Percentiles rank a stretch among this genome's conserved stretches.
Evolutionary conservation across 2,888 invertebrate genomes (phyloP).

Genomic region (Mimas tiliae): DNA sequence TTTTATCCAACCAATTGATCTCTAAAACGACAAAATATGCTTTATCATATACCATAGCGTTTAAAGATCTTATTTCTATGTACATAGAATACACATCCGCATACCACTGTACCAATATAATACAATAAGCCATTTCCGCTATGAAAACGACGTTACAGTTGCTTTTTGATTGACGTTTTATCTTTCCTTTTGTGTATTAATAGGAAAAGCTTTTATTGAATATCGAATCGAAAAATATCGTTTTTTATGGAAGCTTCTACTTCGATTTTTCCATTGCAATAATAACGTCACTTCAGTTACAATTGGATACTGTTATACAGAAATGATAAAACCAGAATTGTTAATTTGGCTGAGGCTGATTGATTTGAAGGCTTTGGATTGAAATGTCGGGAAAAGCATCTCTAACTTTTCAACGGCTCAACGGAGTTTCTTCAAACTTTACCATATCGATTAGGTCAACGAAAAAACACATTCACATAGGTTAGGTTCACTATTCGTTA

Average conservation of each 20-base stretch:
- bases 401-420: no score
- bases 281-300: no score
- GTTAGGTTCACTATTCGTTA: no score
- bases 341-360: no score
- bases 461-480: no score
- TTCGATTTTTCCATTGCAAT: neutral
- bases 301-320: no score
- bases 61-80: neutral
- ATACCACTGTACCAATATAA: neutral
- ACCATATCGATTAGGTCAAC: no score
- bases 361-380: no score
- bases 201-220: constrained; percentile 23
- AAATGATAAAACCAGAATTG: no score
- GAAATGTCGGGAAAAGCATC: no score
- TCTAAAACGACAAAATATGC: neutral
- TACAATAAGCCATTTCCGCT: constrained; percentile 20
- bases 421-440: no score
- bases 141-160: constrained; percentile 19
- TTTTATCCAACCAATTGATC: neutral
- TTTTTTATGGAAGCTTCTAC: neutral
- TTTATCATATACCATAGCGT: neutral
- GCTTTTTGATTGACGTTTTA: constrained; percentile 22
- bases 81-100: neutral
- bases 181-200: constrained; percentile 17
- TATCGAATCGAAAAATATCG: constrained; percentile 3